These are phyloP conservation scores for Coelopa frigida DNA, from an alignment of 1,140 invertebrate genomes.

Conservation along the genomic window DNA sequence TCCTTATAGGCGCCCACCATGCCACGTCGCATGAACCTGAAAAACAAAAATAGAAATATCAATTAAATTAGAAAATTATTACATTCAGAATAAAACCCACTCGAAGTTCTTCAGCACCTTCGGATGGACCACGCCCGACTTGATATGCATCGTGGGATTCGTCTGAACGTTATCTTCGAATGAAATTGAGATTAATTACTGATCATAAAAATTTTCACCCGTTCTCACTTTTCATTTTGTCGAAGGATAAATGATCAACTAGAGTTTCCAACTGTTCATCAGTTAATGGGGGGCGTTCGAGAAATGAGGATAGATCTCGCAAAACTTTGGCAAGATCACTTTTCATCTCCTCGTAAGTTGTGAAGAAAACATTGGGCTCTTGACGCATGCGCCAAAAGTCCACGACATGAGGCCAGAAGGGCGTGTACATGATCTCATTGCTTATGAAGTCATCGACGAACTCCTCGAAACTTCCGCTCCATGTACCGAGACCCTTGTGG, in stretches of 20 bases:
- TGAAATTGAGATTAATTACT: not conserved
- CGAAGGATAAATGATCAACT: constrained; percentile 49
- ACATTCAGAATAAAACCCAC: not conserved
- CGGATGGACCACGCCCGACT: too few relatives aligned
- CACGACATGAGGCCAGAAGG: constrained; percentile 51
- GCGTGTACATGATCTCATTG: constrained; percentile 48
- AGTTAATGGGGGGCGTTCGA: constrained; percentile 46
- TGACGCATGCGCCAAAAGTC: constrained; percentile 49
- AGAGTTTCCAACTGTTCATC: constrained; percentile 48
- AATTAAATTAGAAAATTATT: not conserved
- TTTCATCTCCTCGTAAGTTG: constrained; percentile 59
- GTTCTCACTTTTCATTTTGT: constrained; percentile 51
- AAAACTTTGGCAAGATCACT: constrained; percentile 53
- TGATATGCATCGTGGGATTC: too few relatives aligned
- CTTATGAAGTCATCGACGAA: constrained; percentile 54
- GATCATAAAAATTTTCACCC: too few relatives aligned
- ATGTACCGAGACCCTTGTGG: constrained; percentile 49
- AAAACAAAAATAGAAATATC: constrained; percentile 3
- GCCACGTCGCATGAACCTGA: constrained; percentile 66
- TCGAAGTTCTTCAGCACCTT: not conserved
- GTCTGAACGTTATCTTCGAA: not conserved
- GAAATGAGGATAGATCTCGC: constrained; percentile 49
- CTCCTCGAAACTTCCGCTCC: constrained; percentile 51
- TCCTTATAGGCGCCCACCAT: constrained; percentile 74
- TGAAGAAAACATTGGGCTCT: constrained; percentile 50